Conservation (phyloP, 2,113 vertebrate species). For the Bambusicola thoracicus region DNA sequence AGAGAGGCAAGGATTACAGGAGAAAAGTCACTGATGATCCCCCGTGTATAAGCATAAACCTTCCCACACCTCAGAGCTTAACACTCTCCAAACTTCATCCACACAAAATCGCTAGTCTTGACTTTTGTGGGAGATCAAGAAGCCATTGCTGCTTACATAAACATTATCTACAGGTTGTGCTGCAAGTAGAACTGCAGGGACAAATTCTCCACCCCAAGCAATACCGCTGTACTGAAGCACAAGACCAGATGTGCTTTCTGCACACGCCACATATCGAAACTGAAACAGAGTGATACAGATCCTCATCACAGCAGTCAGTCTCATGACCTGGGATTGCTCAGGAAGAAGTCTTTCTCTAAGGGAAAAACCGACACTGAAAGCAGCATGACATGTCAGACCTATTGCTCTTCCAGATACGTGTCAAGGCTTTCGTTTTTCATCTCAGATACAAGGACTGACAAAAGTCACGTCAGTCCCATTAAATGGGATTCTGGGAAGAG, state of each 20-base stretch:
- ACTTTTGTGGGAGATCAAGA: not conserved
- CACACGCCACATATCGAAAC: not conserved
- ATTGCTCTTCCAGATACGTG: not conserved
- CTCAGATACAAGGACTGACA: not conserved
- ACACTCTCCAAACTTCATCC: not conserved
- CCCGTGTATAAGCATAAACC: not conserved
- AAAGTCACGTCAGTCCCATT: fast-evolving
- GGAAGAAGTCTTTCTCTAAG: not conserved
- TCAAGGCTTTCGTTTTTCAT: not conserved
- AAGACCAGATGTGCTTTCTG: not conserved
- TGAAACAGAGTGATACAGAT: not conserved
- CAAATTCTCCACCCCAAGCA: not conserved
- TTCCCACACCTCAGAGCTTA: not conserved
- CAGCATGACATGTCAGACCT: not conserved
- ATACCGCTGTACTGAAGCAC: not conserved
- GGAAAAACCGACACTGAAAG: not conserved
- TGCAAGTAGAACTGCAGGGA: not conserved
- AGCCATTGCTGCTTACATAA: not conserved
- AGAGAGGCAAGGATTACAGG: not conserved
- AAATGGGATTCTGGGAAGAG: not conserved
- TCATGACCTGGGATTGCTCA: not conserved
- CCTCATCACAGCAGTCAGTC: not conserved
- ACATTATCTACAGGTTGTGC: not conserved
- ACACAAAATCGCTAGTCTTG: not conserved
- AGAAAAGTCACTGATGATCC: not conserved